Conservation (phyloP, 1,140 invertebrate species). For the Zophobas atratus region DNA sequence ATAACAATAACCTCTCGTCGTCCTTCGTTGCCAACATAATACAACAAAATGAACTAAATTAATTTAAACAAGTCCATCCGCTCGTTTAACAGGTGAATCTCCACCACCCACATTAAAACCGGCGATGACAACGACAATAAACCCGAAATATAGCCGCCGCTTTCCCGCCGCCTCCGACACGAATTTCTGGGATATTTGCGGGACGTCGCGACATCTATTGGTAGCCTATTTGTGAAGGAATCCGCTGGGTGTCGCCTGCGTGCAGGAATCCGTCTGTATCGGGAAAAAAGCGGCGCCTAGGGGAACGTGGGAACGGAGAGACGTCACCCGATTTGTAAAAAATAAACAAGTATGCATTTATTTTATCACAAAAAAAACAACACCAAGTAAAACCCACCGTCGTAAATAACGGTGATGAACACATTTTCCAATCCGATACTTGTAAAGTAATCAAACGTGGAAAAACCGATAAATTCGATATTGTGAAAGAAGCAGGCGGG, state of each 20-base stretch:
- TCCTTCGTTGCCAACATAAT: slow-evolving; percentile 8
- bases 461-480: too few relatives aligned
- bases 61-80: slow-evolving; percentile 55
- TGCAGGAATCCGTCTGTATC: slow-evolving; percentile 54
- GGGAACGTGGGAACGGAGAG: not conserved
- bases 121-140: not conserved
- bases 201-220: slow-evolving; percentile 63
- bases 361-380: too few relatives aligned
- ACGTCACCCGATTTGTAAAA: too few relatives aligned
- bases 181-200: slow-evolving; percentile 23
- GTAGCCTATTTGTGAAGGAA: slow-evolving; percentile 55
- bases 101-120: slow-evolving; percentile 49
- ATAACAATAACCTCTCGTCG: not conserved
- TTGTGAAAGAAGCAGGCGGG: not conserved
- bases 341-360: too few relatives aligned
- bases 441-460: too few relatives aligned
- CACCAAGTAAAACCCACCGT: too few relatives aligned
- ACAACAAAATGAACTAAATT: slow-evolving; percentile 47
- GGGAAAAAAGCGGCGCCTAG: slow-evolving; percentile 15
- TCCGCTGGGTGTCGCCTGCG: slow-evolving; percentile 64
- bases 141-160: not conserved
- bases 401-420: too few relatives aligned
- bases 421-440: too few relatives aligned
- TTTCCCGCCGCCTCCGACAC: not conserved
- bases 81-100: slow-evolving; percentile 52